A percentile compares a stretch with the other conserved stretches of the same genome.
These are phyloP conservation scores for Polyodon spathula DNA, from an alignment of 2,113 vertebrate species.

Conservation along the genomic window DNA sequence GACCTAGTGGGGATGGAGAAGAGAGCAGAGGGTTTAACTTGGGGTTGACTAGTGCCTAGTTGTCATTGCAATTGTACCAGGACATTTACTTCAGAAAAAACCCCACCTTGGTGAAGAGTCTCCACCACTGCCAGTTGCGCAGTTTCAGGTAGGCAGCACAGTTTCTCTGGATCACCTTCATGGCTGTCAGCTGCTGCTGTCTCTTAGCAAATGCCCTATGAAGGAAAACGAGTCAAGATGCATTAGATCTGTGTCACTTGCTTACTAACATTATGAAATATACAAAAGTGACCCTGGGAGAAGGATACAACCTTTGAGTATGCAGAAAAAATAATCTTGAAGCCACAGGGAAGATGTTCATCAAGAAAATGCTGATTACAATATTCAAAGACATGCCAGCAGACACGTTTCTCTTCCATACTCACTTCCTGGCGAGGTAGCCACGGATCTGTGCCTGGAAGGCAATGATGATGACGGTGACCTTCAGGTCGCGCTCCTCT, in stretches of 20 bases:
- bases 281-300: too few species aligned
- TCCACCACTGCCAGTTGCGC: conserved; percentile 96
- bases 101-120: conserved; percentile 86
- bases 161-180: conserved; percentile 94
- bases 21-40: neutral
- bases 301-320: too few species aligned
- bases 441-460: conserved; percentile 84
- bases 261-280: too few species aligned
- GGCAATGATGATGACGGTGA: conserved; percentile 83
- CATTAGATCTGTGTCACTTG: too few species aligned
- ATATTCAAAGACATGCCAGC: too few species aligned
- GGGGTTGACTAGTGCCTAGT: neutral
- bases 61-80: too few species aligned
- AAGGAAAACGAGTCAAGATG: conserved; percentile 7
- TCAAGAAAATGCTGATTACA: too few species aligned
- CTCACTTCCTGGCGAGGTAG: conserved; percentile 86
- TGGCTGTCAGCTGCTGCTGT: conserved; percentile 85
- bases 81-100: too few species aligned
- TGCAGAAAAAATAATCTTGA: too few species aligned
- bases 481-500: conserved; percentile 87
- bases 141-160: conserved; percentile 89
- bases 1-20: conserved; percentile 52
- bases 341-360: too few species aligned
- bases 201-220: conserved; percentile 80
- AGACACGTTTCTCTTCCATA: neutral